Conservation (phyloP, 2,113 vertebrate species). For the Nannospalax galili region DNA sequence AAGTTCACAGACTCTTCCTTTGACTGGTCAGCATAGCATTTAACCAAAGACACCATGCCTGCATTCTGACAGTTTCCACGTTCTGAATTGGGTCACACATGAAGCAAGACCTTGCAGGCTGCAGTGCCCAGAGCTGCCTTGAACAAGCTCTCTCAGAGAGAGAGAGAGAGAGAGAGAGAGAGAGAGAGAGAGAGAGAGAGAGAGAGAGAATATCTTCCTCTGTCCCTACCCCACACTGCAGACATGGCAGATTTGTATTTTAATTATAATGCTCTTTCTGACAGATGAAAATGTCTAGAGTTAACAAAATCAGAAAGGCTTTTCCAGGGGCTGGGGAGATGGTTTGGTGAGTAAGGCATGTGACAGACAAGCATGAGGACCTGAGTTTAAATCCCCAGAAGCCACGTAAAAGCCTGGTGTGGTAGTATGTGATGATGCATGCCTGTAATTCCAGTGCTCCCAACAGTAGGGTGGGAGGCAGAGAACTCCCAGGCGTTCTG, state of each 20-base stretch:
- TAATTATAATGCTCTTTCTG: not conserved
- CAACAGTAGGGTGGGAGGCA: not conserved
- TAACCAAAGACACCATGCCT: not conserved
- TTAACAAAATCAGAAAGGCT: not conserved
- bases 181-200: too few species aligned
- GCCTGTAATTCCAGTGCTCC: not conserved
- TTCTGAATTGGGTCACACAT: not conserved
- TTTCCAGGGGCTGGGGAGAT: not conserved
- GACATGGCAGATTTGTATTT: not conserved
- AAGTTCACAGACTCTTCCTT: not conserved
- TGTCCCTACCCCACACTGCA: accelerated
- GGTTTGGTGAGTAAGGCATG: not conserved
- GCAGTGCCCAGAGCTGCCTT: not conserved
- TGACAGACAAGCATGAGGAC: not conserved
- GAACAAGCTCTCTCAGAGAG: too few species aligned
- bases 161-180: too few species aligned
- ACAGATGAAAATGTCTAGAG: not conserved
- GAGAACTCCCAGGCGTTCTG: too few species aligned
- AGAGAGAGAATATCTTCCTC: too few species aligned
- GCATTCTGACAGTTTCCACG: not conserved
- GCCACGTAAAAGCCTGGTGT: not conserved
- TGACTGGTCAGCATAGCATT: not conserved
- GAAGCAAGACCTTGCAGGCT: not conserved
- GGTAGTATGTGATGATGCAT: not conserved
- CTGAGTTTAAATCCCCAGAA: not conserved